Conservation (phyloP, 2,888 invertebrate species). For the Lithophane semibrunnea region DNA sequence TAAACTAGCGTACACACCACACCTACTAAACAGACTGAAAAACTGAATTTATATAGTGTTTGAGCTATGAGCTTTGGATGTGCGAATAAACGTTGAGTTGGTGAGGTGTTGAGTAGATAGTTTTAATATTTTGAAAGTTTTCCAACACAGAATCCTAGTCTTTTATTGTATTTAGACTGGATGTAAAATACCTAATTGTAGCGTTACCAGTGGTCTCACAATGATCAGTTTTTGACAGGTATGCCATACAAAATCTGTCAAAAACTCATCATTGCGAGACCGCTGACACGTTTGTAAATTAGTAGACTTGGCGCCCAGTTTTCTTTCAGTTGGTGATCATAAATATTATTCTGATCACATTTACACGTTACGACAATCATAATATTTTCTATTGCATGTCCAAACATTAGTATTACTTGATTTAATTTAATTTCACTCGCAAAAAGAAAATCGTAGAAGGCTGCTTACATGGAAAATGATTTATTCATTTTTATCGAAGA, state of each 20-base stretch:
- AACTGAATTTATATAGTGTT: constrained; percentile 66
- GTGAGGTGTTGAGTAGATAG: background rate
- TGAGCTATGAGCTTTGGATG: constrained; percentile 50
- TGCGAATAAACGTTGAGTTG: constrained; percentile 19
- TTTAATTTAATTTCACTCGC: background rate
- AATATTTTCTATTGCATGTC: background rate
- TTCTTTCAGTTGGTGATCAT: no score
- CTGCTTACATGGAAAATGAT: constrained; percentile 10
- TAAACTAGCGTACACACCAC: constrained; percentile 81
- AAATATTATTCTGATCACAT: no score
- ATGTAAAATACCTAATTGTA: background rate
- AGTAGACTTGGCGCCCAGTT: no score
- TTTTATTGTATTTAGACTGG: background rate
- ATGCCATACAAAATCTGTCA: no score
- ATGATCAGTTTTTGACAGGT: no score
- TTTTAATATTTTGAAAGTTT: background rate
- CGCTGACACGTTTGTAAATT: no score
- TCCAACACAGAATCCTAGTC: background rate
- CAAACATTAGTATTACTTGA: background rate
- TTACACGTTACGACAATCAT: background rate
- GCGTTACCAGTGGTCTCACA: no score
- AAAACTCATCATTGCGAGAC: no score
- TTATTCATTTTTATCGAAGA: constrained; percentile 56
- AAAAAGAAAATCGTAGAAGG: constrained; percentile 1
- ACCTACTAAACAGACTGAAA: constrained; percentile 69